Evolutionary conservation across 1,140 invertebrate genomes (phyloP).

Genomic region (Hyposmocoma kahamanoa): DNA sequence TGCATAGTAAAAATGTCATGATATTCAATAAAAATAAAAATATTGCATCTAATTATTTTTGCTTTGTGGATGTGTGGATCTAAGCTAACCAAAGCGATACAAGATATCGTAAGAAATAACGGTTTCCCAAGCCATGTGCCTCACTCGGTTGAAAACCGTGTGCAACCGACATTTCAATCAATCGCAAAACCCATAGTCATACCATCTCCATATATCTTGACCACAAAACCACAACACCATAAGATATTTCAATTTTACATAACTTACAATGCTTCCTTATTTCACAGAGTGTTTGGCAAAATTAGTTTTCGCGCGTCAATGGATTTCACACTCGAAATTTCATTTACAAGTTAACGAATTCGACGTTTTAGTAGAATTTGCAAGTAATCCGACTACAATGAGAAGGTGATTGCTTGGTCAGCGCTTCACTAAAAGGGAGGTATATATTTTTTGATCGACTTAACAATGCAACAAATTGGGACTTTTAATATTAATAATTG

Average conservation of each 20-base stretch:
- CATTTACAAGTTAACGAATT: constrained; percentile 2
- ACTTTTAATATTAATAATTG: constrained; percentile 9
- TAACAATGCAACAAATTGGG: constrained; percentile 44
- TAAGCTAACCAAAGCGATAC: no score
- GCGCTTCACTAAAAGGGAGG: constrained; percentile 19
- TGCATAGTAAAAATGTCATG: no score
- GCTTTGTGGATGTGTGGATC: no score
- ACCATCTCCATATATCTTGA: constrained; percentile 31
- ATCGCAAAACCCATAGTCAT: constrained; percentile 38
- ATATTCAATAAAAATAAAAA: no score
- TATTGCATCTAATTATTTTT: no score
- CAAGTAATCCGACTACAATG: constrained; percentile 60
- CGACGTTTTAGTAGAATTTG: constrained; percentile 37
- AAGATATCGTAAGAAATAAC: no score
- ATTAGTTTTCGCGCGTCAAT: constrained; percentile 16
- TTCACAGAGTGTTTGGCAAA: not conserved
- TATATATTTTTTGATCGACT: constrained; percentile 13
- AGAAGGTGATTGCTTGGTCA: constrained; percentile 33
- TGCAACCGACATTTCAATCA: constrained; percentile 48
- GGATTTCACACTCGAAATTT: constrained; percentile 2
- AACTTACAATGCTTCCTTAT: constrained; percentile 12
- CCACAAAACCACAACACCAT: constrained; percentile 24
- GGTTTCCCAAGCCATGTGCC: no score
- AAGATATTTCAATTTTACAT: constrained; percentile 5
- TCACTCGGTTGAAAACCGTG: no score